These are phyloP conservation scores for Poeciliopsis infans DNA, from an alignment of 2,797 vertebrate species.

Conservation along the genomic window DNA sequence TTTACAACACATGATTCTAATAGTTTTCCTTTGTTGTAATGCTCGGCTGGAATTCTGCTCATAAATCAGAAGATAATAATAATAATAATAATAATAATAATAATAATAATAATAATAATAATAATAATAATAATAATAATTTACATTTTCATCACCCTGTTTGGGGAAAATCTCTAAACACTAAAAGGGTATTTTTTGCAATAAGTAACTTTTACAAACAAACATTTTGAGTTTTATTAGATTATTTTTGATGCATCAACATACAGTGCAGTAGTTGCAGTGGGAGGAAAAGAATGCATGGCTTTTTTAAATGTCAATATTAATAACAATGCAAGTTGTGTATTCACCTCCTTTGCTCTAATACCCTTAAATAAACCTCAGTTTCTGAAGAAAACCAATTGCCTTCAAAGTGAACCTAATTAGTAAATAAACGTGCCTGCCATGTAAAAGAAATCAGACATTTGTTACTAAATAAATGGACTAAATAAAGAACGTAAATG, in stretches of 20 bases:
- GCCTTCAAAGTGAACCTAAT: not conserved
- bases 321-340: not conserved
- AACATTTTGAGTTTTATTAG: not conserved
- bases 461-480: not conserved
- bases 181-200: not conserved
- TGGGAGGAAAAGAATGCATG: not conserved
- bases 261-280: not conserved
- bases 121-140: too few species aligned
- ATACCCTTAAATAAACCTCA: not conserved
- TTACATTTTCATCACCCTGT: too few species aligned
- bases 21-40: slow-evolving; percentile 84
- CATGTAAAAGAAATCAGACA: not conserved
- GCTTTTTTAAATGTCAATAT: not conserved
- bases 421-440: not conserved
- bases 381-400: not conserved
- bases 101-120: too few species aligned
- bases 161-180: not conserved
- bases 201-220: not conserved
- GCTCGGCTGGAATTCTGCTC: slow-evolving; percentile 85
- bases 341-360: not conserved
- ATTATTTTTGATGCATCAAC: not conserved
- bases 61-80: slow-evolving; percentile 52
- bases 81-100: too few species aligned
- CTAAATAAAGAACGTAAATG: not conserved
- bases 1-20: slow-evolving; percentile 93